Base-by-base conservation (phyloP, 2,888 invertebrate genomes). In the Acutogordius australiensis region DNA sequence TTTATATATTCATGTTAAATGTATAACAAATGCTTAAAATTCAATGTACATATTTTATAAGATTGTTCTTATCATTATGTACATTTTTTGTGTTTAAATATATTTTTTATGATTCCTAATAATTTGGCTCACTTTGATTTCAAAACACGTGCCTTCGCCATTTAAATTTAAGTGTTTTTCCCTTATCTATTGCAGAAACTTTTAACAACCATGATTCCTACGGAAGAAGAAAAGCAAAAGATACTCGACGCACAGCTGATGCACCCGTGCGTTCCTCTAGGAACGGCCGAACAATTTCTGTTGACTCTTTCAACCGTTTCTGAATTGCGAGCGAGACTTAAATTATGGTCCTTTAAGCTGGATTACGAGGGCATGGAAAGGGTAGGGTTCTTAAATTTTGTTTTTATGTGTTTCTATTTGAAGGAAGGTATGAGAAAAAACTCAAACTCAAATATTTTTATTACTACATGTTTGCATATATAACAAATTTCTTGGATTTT, bases 211-310 rank as follows among this genome's bases (percentile, higher is more conserved):
- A 91, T 97, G 94, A 76, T 99, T 68, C 97, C 97, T 28, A 84
- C 86, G 1, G 88, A 90, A 68, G 91, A 90, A 69, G 94, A 94
- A 72, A 80, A 84, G 68, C 78, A 81, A n/a, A 84, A 84, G 74
- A 94, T 94, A 66, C 81, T 85, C 71, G 90, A 91, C 72, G 91
- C 90, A 56, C 88, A 88, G 75, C 81, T 82, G 67, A 79, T 81
- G 45, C 83, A 84, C 72, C 86, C 87, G 1, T 86, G 86, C 68
- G 73, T 84, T 65, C 85, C 85, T 13, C 72, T 87, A 63, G 94
- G 94, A 62, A 86, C 84, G 67, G 97, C 97, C 1, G 97, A 99
- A 72, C 90, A 97, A 72, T 97, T 97, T 71, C 79, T 99, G n/a
- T 76, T 97, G 51, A 90, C 87, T 26, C 74, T 99, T 64, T 84